Percentiles rank a stretch among this genome's conserved stretches.
Evolutionary conservation across 2,888 invertebrate genomes (phyloP).

Genomic region (Alloscopus bannaensis): DNA sequence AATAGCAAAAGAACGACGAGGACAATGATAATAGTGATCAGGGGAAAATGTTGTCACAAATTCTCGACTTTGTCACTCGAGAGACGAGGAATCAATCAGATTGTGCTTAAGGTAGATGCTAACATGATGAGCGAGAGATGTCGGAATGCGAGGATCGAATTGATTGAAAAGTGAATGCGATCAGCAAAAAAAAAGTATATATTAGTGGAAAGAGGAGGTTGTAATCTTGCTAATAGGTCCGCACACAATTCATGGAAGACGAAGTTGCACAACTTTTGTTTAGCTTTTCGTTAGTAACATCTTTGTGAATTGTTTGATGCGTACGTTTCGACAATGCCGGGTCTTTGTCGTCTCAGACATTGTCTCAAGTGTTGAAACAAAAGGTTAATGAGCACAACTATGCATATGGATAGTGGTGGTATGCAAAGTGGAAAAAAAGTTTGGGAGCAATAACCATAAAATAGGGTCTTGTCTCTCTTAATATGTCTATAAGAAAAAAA

Average conservation of each 20-base stretch:
- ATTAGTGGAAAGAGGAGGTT: neutral
- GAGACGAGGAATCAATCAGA: too few relatives aligned
- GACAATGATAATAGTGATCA: too few relatives aligned
- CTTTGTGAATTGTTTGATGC: neutral
- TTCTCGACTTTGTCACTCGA: too few relatives aligned
- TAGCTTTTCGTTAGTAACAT: neutral
- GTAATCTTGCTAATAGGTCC: neutral
- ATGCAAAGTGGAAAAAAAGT: neutral
- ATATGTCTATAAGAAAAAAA: neutral
- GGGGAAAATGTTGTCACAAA: too few relatives aligned
- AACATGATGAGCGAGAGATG: too few relatives aligned
- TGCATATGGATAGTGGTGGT: neutral
- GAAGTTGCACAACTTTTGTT: neutral
- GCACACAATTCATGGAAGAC: neutral
- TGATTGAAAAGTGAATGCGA: too few relatives aligned
- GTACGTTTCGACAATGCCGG: constrained; percentile 1
- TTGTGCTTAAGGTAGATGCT: too few relatives aligned
- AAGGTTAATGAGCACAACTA: constrained; percentile 24
- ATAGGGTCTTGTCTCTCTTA: neutral
- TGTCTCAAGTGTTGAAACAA: too few relatives aligned
- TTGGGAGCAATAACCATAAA: constrained; percentile 14
- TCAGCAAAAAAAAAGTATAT: too few relatives aligned
- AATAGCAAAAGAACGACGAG: too few relatives aligned
- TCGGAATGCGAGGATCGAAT: too few relatives aligned
- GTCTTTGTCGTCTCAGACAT: neutral